Conservation (phyloP, 2,797 vertebrate genomes). For the Coranthus polyacanthus region DNA sequence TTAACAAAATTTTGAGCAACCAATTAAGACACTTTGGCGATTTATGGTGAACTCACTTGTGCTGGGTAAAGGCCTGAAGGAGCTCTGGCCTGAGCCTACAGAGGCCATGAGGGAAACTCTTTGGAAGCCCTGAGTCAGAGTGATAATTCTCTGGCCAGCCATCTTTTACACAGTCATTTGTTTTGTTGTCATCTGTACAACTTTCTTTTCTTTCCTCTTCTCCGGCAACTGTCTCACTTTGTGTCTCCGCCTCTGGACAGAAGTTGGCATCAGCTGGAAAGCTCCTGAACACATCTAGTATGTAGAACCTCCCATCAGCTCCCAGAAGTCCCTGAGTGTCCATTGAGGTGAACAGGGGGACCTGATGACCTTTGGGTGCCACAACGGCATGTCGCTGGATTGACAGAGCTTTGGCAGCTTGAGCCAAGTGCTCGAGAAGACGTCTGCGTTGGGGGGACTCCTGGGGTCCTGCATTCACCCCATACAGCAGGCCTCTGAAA, state of each 20-base stretch:
- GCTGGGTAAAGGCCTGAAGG: conserved; percentile 82
- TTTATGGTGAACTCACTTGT: conserved; percentile 84
- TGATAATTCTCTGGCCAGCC: conserved; percentile 75
- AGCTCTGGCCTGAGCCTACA: conserved; percentile 87
- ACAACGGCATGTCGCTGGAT: conserved; percentile 81
- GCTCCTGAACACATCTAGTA: conserved; percentile 86
- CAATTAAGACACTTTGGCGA: not conserved
- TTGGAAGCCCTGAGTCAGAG: conserved; percentile 71
- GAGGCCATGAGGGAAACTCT: conserved; percentile 79
- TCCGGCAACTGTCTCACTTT: conserved; percentile 31
- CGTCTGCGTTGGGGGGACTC: conserved; percentile 81
- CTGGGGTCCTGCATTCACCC: conserved; percentile 75
- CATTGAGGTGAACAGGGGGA: conserved; percentile 86
- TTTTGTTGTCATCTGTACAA: conserved; percentile 41
- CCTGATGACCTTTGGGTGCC: conserved; percentile 64
- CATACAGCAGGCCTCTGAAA: conserved; percentile 83
- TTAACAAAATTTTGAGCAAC: not conserved
- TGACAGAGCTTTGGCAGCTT: conserved; percentile 77
- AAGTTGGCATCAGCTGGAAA: conserved; percentile 88
- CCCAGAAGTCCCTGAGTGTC: conserved; percentile 88
- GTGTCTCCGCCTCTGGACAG: conserved; percentile 59
- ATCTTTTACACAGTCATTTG: conserved; percentile 37
- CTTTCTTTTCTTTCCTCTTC: conserved; percentile 45
- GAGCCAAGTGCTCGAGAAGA: conserved; percentile 81
- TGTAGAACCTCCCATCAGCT: conserved; percentile 86